Evolutionary conservation across 2,113 vertebrate genomes (phyloP).

Genomic region (Rhynchomys soricoides): DNA sequence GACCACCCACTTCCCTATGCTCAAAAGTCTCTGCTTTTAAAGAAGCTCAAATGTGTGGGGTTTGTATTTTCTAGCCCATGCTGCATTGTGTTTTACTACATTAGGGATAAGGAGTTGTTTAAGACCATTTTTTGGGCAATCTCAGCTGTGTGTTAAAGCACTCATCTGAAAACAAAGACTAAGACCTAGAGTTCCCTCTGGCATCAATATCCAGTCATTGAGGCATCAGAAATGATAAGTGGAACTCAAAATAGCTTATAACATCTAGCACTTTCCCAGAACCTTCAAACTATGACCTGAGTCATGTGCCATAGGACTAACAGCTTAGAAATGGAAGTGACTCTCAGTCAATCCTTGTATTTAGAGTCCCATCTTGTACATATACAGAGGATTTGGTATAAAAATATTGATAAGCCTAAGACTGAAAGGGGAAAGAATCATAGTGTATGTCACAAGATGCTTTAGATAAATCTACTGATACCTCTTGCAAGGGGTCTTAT

Average conservation of each 20-base stretch:
- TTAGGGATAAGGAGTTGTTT: constrained; percentile 59
- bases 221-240: not conserved
- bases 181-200: not conserved
- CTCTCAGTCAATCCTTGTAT: not conserved
- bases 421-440: not conserved
- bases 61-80: not conserved
- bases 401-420: not conserved
- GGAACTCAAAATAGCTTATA: not conserved
- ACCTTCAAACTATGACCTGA: not conserved
- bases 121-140: constrained; percentile 47
- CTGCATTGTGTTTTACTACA: not conserved
- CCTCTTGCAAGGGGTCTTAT: not conserved
- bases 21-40: not conserved
- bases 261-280: not conserved
- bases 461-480: not conserved
- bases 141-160: constrained; percentile 16
- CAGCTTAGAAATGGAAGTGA: not conserved
- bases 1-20: not conserved
- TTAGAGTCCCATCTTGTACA: not conserved
- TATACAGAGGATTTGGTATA: not conserved
- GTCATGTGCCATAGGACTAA: not conserved
- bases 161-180: not conserved
- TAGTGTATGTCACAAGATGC: not conserved
- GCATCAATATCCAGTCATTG: not conserved
- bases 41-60: not conserved